Base-by-base conservation (phyloP, 2,888 invertebrate species). In the Aporophyla lueneburgensis region DNA sequence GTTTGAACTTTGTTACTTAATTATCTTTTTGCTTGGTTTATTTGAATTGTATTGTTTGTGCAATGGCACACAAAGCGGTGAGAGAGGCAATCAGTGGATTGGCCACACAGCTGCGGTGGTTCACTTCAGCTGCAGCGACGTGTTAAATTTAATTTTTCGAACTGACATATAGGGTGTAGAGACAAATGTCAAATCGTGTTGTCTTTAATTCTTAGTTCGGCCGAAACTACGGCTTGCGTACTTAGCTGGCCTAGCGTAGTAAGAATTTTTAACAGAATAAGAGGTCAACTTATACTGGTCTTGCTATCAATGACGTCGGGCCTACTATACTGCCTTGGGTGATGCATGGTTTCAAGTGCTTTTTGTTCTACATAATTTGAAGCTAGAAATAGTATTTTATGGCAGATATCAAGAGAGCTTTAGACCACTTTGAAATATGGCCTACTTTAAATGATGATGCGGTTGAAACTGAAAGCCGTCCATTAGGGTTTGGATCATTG, bases 331-430 rank as follows among this genome's bases (percentile, higher is more conserved):
- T 19, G n/a, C 16, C 14, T 43, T 51, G 40, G 59, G 40, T 72
- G 82, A 81, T 77, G 68, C 51, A 82, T 56, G 54, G 0, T 68
- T 77, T 81, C 72, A 77, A 81, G 80, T 80, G 82, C 12, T 49
- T 71, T 46, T 71, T 24, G 24, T 14, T 54, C 27, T 33, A 68
- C 9, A 27, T 14, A 14, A 33, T 68, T 33, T 58, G 16, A 1
- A 27, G 2, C 51, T 59, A 33, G 7, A 16, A 33, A 16, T 53
- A 53, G 66, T 24, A 66, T 59, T 76, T 62, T 54, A 54, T 46
- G 27, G n/a, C n/a, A 21, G 4, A 40, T 5, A 49, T 43, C 16
- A 43, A 53, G 5, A 5, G 16, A n/a, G 14, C 0, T 27, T 77
- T 43, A 19, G 59, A 24, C 2, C 21, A 46, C n/a, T 68, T 46